phyloP scores from a whole-genome alignment of 2,888 invertebrate species.

The Holacanthella duospinosa region DNA sequence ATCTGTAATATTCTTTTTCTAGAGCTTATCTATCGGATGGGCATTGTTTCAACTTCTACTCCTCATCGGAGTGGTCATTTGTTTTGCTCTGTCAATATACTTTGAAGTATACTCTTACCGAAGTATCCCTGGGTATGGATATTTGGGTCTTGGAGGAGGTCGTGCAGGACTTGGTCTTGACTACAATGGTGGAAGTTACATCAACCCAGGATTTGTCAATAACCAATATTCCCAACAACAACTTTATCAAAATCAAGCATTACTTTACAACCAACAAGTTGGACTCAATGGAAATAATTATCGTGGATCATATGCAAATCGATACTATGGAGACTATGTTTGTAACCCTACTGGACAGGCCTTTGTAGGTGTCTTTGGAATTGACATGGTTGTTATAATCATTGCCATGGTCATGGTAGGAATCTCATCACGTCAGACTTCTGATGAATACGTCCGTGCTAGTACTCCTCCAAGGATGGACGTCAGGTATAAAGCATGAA shows the following conservation, averaged over 20 bases:
- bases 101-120: slow-evolving; percentile 26
- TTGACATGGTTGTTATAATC: slow-evolving; percentile 25
- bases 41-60: slow-evolving; percentile 21
- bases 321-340: slow-evolving; percentile 19
- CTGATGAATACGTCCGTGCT: background rate
- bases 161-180: background rate
- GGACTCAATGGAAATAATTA: slow-evolving; percentile 20
- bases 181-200: background rate
- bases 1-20: slow-evolving; percentile 5
- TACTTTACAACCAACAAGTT: slow-evolving; percentile 15
- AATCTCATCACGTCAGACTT: background rate
- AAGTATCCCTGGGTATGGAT: background rate
- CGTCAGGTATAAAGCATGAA: background rate
- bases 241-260: slow-evolving; percentile 6
- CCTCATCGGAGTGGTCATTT: slow-evolving; percentile 21
- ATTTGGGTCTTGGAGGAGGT: slow-evolving; percentile 1
- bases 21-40: slow-evolving; percentile 21
- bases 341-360: slow-evolving; percentile 29
- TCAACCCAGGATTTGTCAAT: background rate
- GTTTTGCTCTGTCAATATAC: slow-evolving; percentile 25
- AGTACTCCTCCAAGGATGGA: background rate
- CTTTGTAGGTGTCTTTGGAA: slow-evolving; percentile 23
- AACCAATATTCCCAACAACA: background rate
- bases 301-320: slow-evolving; percentile 17
- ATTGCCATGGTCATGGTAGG: slow-evolving; percentile 20